Percentiles rank a stretch among this genome's conserved stretches.
Conservation (phyloP, 2,797 vertebrate genomes). For the Cirrhinus mrigala region DNA sequence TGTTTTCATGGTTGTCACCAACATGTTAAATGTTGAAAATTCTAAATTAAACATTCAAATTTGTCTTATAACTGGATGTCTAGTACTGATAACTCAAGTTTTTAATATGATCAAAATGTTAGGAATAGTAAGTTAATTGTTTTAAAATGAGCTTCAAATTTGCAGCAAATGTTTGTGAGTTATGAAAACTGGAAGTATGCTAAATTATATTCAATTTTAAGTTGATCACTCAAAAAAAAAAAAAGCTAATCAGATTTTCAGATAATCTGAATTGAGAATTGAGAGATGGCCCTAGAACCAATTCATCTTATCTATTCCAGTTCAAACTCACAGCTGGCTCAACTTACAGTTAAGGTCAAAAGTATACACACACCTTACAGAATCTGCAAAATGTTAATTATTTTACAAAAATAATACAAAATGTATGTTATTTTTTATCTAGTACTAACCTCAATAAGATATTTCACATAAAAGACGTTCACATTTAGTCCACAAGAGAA, state of each 20-base stretch:
- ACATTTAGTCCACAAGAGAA: too few relatives aligned
- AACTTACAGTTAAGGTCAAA: too few relatives aligned
- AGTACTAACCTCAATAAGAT: too few relatives aligned
- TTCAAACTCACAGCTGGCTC: not conserved
- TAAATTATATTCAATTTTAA: not conserved
- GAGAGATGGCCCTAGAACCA: not conserved
- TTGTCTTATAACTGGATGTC: not conserved
- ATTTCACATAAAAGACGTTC: too few relatives aligned
- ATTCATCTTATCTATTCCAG: not conserved
- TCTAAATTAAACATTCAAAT: constrained; percentile 25
- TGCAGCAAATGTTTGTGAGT: not conserved
- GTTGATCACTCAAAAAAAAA: not conserved
- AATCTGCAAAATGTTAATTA: too few relatives aligned
- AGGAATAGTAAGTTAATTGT: not conserved
- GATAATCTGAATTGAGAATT: too few relatives aligned
- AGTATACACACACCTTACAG: too few relatives aligned
- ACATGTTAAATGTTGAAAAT: not conserved
- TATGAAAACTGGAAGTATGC: not conserved
- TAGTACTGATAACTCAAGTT: not conserved
- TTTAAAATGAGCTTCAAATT: not conserved
- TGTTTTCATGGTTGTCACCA: constrained; percentile 5
- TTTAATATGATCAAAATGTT: not conserved
- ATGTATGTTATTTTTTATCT: too few relatives aligned
- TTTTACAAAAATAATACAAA: too few relatives aligned
- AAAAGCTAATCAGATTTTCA: too few relatives aligned